phyloP scores from a whole-genome alignment of 2,113 vertebrate genomes.

The Myotis davidii region DNA sequence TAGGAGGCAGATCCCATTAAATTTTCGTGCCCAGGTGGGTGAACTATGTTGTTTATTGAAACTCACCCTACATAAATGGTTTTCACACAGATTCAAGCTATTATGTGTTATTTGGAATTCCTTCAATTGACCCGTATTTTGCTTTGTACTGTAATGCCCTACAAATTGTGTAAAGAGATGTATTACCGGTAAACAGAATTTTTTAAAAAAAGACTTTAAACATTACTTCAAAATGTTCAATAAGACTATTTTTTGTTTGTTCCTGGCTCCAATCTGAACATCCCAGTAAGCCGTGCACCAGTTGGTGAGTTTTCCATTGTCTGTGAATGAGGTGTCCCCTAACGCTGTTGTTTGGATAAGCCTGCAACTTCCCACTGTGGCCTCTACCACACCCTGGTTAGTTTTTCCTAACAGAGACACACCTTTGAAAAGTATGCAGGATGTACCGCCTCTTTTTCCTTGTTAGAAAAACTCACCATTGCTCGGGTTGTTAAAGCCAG shows the following conservation, averaged over 20 bases:
- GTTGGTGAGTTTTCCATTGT: neutral
- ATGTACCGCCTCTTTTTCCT: conserved; percentile 39
- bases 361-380: neutral
- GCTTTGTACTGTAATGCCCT: neutral
- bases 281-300: neutral
- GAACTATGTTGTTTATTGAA: conserved; percentile 78
- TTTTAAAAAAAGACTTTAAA: neutral
- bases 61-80: conserved; percentile 71
- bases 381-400: neutral
- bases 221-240: neutral
- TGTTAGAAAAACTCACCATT: neutral
- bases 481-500: neutral
- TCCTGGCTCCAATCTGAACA: neutral
- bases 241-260: neutral
- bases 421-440: conserved; percentile 64
- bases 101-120: conserved; percentile 60
- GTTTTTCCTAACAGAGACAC: conserved; percentile 33
- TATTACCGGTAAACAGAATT: neutral
- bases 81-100: conserved; percentile 69
- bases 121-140: neutral
- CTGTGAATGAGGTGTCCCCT: neutral
- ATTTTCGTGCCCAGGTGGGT: conserved; percentile 79
- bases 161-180: conserved; percentile 41
- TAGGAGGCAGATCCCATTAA: conserved; percentile 79
- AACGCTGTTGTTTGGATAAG: neutral